Evolutionary conservation across 2,888 invertebrate species (phyloP).

Genomic region (Drosophila limbata): DNA sequence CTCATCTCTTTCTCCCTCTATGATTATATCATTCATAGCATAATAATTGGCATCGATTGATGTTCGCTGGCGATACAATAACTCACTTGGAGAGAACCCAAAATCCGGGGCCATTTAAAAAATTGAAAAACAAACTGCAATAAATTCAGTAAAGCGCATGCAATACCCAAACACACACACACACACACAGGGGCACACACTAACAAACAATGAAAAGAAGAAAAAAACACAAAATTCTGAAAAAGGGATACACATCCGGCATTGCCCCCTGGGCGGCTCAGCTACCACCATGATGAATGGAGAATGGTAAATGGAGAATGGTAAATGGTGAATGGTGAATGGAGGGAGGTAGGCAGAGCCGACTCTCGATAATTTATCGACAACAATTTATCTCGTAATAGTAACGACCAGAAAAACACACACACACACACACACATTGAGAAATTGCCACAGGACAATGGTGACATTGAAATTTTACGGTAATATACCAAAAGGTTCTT

Average conservation of each 20-base stretch:
- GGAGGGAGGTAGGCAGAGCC: slow-evolving; percentile 21
- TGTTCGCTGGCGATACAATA: slow-evolving; percentile 49
- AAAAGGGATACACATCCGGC: slow-evolving; percentile 56
- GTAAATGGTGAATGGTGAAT: slow-evolving; percentile 3
- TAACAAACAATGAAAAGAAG: slow-evolving; percentile 20
- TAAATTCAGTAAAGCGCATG: slow-evolving; percentile 65
- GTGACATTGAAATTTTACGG: slow-evolving; percentile 83
- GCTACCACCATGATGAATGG: slow-evolving; percentile 17
- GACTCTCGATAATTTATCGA: slow-evolving; percentile 83
- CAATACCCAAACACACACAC: slow-evolving; percentile 10
- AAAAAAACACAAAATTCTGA: slow-evolving; percentile 9
- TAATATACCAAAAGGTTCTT: slow-evolving; percentile 54
- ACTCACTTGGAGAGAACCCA: slow-evolving; percentile 48
- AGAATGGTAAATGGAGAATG: slow-evolving; percentile 5
- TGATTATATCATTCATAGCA: slow-evolving; percentile 33
- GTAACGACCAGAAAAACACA: slow-evolving; percentile 55
- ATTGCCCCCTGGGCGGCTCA: slow-evolving; percentile 44
- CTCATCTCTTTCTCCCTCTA: slow-evolving; percentile 3
- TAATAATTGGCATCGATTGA: slow-evolving; percentile 64
- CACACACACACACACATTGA: slow-evolving; percentile 41
- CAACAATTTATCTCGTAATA: slow-evolving; percentile 83
- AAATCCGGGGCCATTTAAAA: slow-evolving; percentile 66
- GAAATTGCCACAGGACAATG: slow-evolving; percentile 55
- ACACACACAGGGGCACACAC: slow-evolving; percentile 3
- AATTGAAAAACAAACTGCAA: slow-evolving; percentile 80